Evolutionary conservation across 1,140 invertebrate genomes (phyloP), one percentile per base, ranked within the genome.

Genomic region (Drosophila rufa): DNA sequence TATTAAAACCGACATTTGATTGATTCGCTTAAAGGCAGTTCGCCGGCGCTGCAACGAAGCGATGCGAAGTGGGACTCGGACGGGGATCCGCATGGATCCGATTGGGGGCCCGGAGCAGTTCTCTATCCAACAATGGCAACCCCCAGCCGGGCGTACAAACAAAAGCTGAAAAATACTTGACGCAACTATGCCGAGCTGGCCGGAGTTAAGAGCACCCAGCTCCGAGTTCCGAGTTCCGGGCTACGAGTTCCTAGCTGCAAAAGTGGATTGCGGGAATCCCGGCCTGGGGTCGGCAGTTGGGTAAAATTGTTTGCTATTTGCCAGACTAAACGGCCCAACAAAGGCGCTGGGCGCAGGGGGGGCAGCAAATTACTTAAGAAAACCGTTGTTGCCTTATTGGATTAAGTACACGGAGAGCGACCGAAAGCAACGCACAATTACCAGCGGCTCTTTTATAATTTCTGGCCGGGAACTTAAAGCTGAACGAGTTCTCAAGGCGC

Each of bases 351-450:
- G 15, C 0, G 6, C 12, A 9, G 27, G 38, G 14, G 33, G 84
- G 80, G 69, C 66, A 82, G 75, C 81, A 90, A 90, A 90, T 90
- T 90, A 91, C 85, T 90, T 90, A 76, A 85, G 86, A 82, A 91
- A 90, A 90, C 86, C 84, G 85, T 90, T 84, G 77, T 76, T 89
- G 85, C 81, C 85, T 90, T 91, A 89, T 89, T 89, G 85, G 85
- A 89, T 89, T 89, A 82, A 84, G 71, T 74, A 71, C 56, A 56
- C 36, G 53, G 19, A 56, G 25, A 58, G 70, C 51, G 50, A 67
- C 47, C 69, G 45, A 67, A 71, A 67, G 70, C 65, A 79, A 74
- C 68, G 79, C 79, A 77, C 85, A 90, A 90, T 90, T 90, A 90
- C 85, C 85, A 82, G 85, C 85, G 85, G 85, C 86, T 77, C 66